Evolutionary conservation across 2,888 invertebrate genomes (phyloP).

Genomic region (Trissolcus brochymenae): DNA sequence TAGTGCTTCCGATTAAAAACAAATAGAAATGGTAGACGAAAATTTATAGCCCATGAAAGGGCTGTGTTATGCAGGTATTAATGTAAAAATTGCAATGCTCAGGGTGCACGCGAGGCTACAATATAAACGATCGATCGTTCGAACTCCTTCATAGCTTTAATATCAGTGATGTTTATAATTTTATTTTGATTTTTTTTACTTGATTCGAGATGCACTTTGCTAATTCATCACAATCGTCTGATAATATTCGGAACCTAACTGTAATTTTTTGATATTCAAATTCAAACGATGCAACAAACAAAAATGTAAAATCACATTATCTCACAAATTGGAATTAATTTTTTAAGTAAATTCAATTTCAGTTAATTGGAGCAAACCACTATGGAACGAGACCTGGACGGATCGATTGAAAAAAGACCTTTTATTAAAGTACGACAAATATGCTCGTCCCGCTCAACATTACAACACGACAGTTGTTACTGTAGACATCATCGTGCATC

Average conservation of each 20-base stretch:
- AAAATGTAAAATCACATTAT: background rate
- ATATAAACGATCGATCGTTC: conserved; percentile 19
- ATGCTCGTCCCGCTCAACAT: conserved; percentile 78
- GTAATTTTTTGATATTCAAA: background rate
- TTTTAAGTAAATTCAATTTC: conserved; percentile 7
- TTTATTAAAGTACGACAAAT: conserved; percentile 79
- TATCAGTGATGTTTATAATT: background rate
- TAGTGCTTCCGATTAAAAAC: too few relatives aligned
- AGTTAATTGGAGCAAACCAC: conserved; percentile 76
- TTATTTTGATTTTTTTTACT: background rate
- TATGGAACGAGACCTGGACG: conserved; percentile 79
- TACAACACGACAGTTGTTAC: conserved; percentile 77
- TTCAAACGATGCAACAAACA: background rate
- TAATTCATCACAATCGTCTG: background rate
- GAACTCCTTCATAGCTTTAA: background rate
- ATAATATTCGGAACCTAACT: background rate
- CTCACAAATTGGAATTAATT: background rate
- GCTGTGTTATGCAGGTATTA: conserved; percentile 11
- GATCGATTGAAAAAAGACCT: conserved; percentile 79
- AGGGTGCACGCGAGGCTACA: conserved; percentile 22
- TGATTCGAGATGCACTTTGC: too few relatives aligned
- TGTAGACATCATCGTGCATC: conserved; percentile 80
- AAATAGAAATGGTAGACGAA: conserved; percentile 1
- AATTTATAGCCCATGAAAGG: conserved; percentile 9
- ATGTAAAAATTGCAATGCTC: conserved; percentile 18